Base-by-base conservation (phyloP, 2,888 invertebrate genomes). In the Proisotoma minuta region DNA sequence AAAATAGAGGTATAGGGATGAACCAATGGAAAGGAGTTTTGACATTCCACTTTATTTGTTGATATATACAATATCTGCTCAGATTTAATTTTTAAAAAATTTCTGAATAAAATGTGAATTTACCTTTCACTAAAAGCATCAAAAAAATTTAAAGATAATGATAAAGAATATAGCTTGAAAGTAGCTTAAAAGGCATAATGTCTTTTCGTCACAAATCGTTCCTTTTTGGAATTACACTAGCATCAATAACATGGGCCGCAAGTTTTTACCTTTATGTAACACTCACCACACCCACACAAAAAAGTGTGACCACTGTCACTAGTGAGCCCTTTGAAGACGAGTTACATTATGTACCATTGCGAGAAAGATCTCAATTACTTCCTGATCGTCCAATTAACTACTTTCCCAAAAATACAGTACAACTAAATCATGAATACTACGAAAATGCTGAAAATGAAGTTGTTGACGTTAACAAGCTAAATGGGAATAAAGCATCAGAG, bases 241-340 rank as follows among this genome's bases (percentile, higher is more conserved):
- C 88, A 0, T 88, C 88, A 0, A 76, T 85, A 40, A 88, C 88
- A 60, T 89, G 89, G 89, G 81, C 82, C 43, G 78, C 88, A 53
- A 87, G 86, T 53, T 76, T 89, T 48, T 88, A 87, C 75, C 79
- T 89, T 47, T 89, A 88, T 75, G 60, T 68, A 15, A 10, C 40
- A 47, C n/a, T 56, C 12, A 50, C 48, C 12, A 23, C 40, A 12
- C 60, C 59, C n/a, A 15, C 29, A 48, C 23, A 18, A 12, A 50
- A 28, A 24, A 5, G 10, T 4, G n/a, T 56, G 23, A 40, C 48
- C 27, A 40, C 47, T 34, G 34, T 40, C 23, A 64, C 50, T 58
- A 53, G 63, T 26, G 28, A 57, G 34, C 34, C 34, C 15, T 15
- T 15, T 10, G 8, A 8, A 34, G 34, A 34, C 15, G 15, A 34